Evolutionary conservation across 30 jellyfish, hydroid and myxozoan genomes (phyloP), one percentile per base, ranked within the genome.

Genomic region (Euphysa ruthae): DNA sequence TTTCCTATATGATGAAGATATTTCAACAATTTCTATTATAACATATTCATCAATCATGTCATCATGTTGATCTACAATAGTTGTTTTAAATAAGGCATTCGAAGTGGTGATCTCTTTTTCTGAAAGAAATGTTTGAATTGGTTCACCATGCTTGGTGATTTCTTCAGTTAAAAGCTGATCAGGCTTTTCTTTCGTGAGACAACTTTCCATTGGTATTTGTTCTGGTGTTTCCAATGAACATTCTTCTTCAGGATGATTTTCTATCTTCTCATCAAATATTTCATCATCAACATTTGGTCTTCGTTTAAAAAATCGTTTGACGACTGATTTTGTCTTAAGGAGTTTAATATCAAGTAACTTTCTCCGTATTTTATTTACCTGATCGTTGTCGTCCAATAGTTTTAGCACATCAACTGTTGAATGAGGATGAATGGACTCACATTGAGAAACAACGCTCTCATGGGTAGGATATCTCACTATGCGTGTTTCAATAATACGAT

Each of bases 261-360:
- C 85, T 43, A 18, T 64, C 54, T 60, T 58, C 12, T 32, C 19
- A 23, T 73, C 85, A 21, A 73, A 5, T 42, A 32, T 72, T 43
- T 58, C 55, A 13, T 73, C 85, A 4, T 69, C 4, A 6, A 82
- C 85, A 57, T 73, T 76, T 6, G 85, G 85, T 4, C 61, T 30
- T 4, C 12, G 57, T 28, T 44, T 28, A 4, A 73, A 69, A 18
- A 76, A 50, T 7, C 35, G 20, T 6, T 73, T 35, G n/a, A 73
- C 58, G 6, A 61, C 24, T 14, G 58, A 8, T 49, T 73, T 73
- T 13, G 69, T 32, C 28, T 24, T 21, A 8, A 73, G 21, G 22
- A 61, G 19, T 6, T 12, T n/a, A 19, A 57, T 30, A 13, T 20
- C 27, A 19, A 16, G 13, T 7, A 60, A 73, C 4, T 21, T 29